Conservation (phyloP, 2,113 vertebrate genomes). For the Anolis sagrei region DNA sequence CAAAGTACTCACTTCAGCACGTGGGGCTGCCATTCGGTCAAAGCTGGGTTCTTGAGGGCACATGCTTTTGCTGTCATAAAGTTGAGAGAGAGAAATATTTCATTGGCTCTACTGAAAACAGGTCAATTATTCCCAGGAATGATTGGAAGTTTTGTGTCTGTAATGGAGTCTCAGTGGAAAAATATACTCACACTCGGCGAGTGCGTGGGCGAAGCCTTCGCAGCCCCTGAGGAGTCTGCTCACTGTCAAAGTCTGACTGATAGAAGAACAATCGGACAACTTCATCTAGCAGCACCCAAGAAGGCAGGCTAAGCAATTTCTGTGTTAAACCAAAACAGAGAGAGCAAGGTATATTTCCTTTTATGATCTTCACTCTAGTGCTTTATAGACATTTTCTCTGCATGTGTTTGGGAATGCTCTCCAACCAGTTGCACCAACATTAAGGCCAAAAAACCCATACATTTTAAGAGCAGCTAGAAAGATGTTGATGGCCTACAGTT, state of each 20-base stretch:
- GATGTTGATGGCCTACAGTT: too few species aligned
- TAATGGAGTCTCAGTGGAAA: neutral
- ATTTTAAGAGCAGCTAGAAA: neutral
- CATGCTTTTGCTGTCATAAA: constrained; percentile 73
- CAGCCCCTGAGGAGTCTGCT: constrained; percentile 85
- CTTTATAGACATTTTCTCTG: too few species aligned
- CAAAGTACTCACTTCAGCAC: constrained; percentile 74
- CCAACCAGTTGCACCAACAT: neutral
- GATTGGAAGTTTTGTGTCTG: neutral
- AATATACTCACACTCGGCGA: constrained; percentile 74
- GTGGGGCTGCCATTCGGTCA: constrained; percentile 66
- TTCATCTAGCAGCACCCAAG: constrained; percentile 89
- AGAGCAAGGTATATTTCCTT: constrained; percentile 5
- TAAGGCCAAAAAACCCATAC: neutral
- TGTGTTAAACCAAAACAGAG: constrained; percentile 44
- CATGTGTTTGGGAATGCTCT: neutral
- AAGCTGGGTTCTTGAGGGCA: constrained; percentile 43
- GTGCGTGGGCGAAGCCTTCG: constrained; percentile 89
- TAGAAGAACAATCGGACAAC: constrained; percentile 92
- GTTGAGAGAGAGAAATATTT: constrained; percentile 33
- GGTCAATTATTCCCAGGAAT: too few species aligned
- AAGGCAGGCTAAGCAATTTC: constrained; percentile 85
- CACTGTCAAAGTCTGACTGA: constrained; percentile 83
- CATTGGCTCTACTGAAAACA: neutral
- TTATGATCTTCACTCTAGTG: neutral